Percentiles rank a stretch among this genome's conserved stretches.
Conservation (phyloP, 2,797 vertebrate genomes). For the Otolemur crassicaudatus region DNA sequence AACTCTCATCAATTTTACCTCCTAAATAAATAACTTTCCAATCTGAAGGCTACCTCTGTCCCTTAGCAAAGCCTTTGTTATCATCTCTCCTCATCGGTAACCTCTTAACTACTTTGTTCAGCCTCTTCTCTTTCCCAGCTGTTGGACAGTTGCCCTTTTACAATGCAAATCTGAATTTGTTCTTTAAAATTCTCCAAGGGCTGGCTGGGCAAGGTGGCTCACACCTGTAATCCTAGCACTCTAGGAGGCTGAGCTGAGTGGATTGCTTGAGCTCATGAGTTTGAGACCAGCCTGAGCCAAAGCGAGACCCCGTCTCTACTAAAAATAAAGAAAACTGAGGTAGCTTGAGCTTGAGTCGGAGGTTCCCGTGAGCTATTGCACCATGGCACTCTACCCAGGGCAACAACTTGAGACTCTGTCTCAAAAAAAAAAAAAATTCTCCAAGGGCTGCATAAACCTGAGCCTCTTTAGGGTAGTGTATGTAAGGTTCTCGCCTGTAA, state of each 20-base stretch:
- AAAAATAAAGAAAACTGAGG: no score
- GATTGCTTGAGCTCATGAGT: no score
- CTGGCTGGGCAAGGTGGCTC: background rate
- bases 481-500: background rate
- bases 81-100: background rate
- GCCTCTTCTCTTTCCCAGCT: background rate
- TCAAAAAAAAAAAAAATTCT: background rate
- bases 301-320: no score
- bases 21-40: slow-evolving; percentile 18
- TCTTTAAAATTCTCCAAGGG: background rate
- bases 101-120: background rate
- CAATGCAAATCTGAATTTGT: slow-evolving; percentile 28
- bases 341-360: no score
- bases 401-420: no score
- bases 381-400: no score
- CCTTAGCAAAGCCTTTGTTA: background rate
- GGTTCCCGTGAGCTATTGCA: no score
- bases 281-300: no score
- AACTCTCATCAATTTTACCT: slow-evolving; percentile 2
- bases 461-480: background rate
- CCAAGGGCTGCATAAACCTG: background rate
- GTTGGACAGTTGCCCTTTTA: background rate
- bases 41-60: background rate
- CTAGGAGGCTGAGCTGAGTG: no score
- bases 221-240: no score